Evolutionary conservation across 2,797 vertebrate species (phyloP), one percentile per base, ranked within the genome.

Genomic region (Rousettus madagascariensis): DNA sequence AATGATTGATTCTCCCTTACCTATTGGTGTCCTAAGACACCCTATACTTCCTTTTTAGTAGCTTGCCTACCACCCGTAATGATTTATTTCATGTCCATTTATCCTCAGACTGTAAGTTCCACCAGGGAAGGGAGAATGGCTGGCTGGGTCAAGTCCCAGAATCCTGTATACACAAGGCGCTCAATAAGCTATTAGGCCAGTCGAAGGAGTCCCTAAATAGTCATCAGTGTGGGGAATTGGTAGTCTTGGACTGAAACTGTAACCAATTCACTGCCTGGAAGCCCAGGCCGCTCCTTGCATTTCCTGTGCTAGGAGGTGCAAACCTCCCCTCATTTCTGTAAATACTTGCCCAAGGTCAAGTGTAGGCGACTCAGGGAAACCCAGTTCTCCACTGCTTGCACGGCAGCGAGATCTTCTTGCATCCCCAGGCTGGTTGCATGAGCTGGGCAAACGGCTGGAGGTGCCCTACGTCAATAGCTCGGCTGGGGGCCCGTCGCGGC

Each of bases 381-480:
- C 59, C 33, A 12, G 30, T 26, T 57, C 55, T 74, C 38, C 53
- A 12, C 28, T 0, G 1, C 66, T 26, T 0, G 11, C 0, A 1
- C 59, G 69, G 1, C 51, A 75, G 93, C 63, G 4, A 0, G 36
- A 38, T 61, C 77, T 93, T 33, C 69, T 79, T 77, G 75, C 79
- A 4, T 46, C 74, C 15, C 41, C 98, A 99, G 99, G 99, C 59
- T 99, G 99, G 99, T 98, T 99, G 91, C 99, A 99, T 6, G 99
- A 99, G 97, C 94, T 99, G 98, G 99, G 99, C 57, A 99, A 99
- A 98, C 98, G 99, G 71, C 98, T 99, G 96, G 99, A 99, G 96
- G 99, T 98, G 24, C 99, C 99, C 5, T 99, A 99, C 96, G 98
- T 99, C 96, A 99, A 99, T 94, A 98, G 98, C 97, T 99, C 99